Base-by-base conservation (phyloP, 2,113 vertebrate genomes). In the Hippoglossus stenolepis region DNA sequence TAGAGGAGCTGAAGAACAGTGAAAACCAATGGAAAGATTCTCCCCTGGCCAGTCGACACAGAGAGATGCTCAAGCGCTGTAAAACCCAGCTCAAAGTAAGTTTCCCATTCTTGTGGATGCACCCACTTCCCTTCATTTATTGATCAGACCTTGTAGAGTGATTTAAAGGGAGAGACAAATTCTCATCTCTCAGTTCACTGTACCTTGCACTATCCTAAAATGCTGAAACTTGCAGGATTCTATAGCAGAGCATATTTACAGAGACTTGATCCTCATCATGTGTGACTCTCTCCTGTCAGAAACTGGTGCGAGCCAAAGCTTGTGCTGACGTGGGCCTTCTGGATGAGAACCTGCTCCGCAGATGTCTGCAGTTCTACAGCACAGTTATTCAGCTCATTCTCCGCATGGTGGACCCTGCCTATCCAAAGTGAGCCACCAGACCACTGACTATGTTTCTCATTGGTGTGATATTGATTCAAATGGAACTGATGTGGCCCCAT, bases 21-120 rank as follows among this genome's bases (percentile, higher is more conserved):
- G 98, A 99, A 88, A 97, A 92, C 73, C 97, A 99, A 6, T 99
- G 97, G 97, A 99, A 99, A 85, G 98, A 99, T 85, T 98, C 98
- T 54, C 97, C 97, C 0, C 90, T 99, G 75, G 97, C 98, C 21
- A 95, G 95, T 47, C 93, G 98, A 87, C 98, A 99, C 90, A 95
- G 97, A 21, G 98, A 99, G 81, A 99, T 99, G 98, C 93, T 99
- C 63, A 99, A 99, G 73, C 96, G 98, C 59, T 99, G 97, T 94
- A 99, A 99, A 94, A 97, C 98, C 11, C 98, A 99, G 90, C 96
- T 99, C 0, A 99, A 99, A 96, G 98, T 99, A 31, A 79, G 95
- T 93, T 53, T 62, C 35, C n/a, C n/a, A 20, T 70, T 1, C 9
- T 64, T 49, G 1, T 45, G 38, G 23, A 68, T 68, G 24, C 17